Evolutionary conservation across 2,888 invertebrate species (phyloP), one percentile per base, ranked within the genome.

Genomic region (Ochropleura leucogaster): DNA sequence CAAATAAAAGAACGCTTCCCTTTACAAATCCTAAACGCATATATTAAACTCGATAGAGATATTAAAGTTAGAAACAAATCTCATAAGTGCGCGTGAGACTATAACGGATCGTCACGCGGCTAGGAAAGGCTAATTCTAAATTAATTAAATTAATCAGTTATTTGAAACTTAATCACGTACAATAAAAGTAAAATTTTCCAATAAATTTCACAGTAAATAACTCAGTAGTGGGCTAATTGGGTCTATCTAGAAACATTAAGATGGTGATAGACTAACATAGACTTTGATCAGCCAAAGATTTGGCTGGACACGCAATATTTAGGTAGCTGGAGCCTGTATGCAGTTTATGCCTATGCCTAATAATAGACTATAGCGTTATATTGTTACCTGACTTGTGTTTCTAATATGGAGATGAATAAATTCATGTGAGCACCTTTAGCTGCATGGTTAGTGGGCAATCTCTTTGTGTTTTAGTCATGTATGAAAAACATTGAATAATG

Each of bases 281-380:
- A 76, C 84, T 92, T 91, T 89, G 90, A 90, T 85, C 85, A 89
- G 87, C 89, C 87, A 82, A 71, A 83, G 84, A 90, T 91, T 90
- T 89, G 46, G 46, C 53, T 46, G 68, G 42, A 70, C 79, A 85
- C 74, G 83, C 85, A 79, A 80, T 79, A 74, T 79, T 72, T 72
- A 81, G 66, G 59, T 64, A 65, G 40, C n/a, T 16, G 77, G 66
- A 67, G 63, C 63, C 77, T 73, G 69, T 67, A 55, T 65, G 40
- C 16, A 67, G 51, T 72, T 63, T 65, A n/a, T n/a, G 49, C 30
- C 47, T 72, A 62, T 46, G 74, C 53, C 77, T 77, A 84, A 80
- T 67, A 77, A 82, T 83, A 73, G 74, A 57, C 60, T 67, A 46
- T 68, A 71, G 77, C 66, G 78, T 68, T 77, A 69, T 63, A 62